A percentile compares a stretch with the other conserved stretches of the same genome.
phyloP scores from a whole-genome alignment of 2,797 vertebrate species.

The Podargus strigoides region DNA sequence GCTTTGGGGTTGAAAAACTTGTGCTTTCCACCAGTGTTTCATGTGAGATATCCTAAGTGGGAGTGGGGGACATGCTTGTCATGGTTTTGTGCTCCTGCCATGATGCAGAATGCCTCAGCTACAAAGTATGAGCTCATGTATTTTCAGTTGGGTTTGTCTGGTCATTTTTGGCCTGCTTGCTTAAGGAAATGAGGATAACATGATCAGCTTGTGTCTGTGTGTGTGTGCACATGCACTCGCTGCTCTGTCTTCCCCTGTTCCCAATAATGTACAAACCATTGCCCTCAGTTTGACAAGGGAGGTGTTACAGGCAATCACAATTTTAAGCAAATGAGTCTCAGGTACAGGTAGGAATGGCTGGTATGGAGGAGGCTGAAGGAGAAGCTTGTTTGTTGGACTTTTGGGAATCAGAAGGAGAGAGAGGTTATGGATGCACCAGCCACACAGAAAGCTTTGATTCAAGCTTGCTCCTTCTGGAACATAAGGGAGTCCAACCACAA shows the following conservation, averaged over 20 bases:
- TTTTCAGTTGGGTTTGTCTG: neutral
- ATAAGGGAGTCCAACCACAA: neutral
- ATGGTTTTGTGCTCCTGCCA: neutral
- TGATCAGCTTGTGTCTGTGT: neutral
- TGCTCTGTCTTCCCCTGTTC: neutral
- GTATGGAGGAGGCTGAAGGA: neutral
- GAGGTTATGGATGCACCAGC: neutral
- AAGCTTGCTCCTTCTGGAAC: neutral
- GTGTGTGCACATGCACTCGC: rapidly evolving
- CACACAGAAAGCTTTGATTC: neutral
- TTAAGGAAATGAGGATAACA: neutral
- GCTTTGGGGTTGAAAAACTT: neutral
- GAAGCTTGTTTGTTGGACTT: neutral
- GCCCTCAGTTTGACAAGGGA: neutral
- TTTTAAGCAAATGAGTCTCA: neutral
- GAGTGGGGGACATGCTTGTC: too few species aligned
- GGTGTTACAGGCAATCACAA: neutral
- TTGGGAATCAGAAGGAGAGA: neutral
- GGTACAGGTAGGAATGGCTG: neutral
- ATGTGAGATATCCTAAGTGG: neutral
- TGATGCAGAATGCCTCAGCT: neutral
- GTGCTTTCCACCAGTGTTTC: neutral
- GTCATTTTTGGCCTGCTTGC: neutral
- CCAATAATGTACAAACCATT: neutral
- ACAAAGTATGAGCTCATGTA: neutral